Evolutionary conservation across 2,888 invertebrate genomes (phyloP), one percentile per base, ranked within the genome.

Genomic region (Eupithecia inturbata): DNA sequence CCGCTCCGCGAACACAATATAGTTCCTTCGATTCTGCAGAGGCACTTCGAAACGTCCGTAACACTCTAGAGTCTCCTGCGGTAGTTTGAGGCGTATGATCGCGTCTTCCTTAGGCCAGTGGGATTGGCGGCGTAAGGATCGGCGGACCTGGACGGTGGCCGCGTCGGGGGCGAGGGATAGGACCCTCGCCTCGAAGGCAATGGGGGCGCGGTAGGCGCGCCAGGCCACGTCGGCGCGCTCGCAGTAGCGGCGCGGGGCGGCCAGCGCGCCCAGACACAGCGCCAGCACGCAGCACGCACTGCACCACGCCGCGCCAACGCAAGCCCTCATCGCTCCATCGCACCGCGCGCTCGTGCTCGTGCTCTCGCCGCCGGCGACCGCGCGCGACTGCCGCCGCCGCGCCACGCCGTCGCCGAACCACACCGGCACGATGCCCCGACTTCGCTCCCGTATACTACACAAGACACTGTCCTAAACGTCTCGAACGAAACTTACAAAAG

Each of bases 191-290:
- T 93, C 94, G 90, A 94, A 93, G 84, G 93, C 93, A 85, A 91
- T 92, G 78, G 94, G 94, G 80, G 94, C 94, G 80, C 92, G 92
- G 91, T 93, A 93, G 85, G 94, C 94, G 75, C 94, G 91, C 94
- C 94, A 94, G 82, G 94, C 94, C 83, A 94, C 94, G 93, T 94
- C 94, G 82, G 92, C 94, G 85, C 94, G 92, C 91, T 91, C 93
- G 92, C 94, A 94, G 91, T 92, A 94, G 88, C 92, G 92, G 87
- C 89, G 89, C 85, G 90, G 89, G 84, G 89, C 86, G 76, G 88
- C 88, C 73, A 86, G 81, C 81, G 81, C 91, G 88, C 88, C 53
- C 53, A 53, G 53, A 53, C 53, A 53, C 53, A 53, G 87, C 86
- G 83, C 84, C 81, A 80, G 83, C 87, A 91, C 86, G 85, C 89